Evolutionary conservation across 2,888 invertebrate genomes (phyloP), one percentile per base, ranked within the genome.

Genomic region (Acrobasis repandana): DNA sequence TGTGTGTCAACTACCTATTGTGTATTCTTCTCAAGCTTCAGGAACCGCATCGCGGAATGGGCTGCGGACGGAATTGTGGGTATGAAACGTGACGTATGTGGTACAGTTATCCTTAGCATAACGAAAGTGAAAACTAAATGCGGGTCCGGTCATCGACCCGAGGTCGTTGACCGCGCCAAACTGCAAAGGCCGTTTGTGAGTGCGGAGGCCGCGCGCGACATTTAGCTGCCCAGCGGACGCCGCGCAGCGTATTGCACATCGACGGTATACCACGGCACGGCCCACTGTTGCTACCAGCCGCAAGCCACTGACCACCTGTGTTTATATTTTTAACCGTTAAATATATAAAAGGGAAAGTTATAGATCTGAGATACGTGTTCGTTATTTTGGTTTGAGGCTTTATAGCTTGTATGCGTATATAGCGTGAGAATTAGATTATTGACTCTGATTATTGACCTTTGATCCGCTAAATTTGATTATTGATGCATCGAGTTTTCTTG

Each of bases 101-200:
- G 85, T 89, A 91, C 91, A 88, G 91, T 91, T 92, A 92, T 92
- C 91, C 92, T 92, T 91, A 88, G 87, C 85, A 80, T 28, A 90
- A 90, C 85, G 92, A 92, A 92, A 92, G 92, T 92, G 92, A 92
- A 92, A 92, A 90, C 88, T 89, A 88, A 87, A 89, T 86, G 87
- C 85, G 85, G 86, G 86, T 74, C 75, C 84, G 90, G 90, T 87
- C 90, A 85, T 77, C 81, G 88, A 90, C 85, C 91, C 78, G 67
- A 68, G 91, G 88, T 91, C 91, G 86, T 83, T 82, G 91, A 90
- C 92, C 91, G 90, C 83, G 74, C 86, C 88, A 83, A 89, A 90
- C 90, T 90, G 90, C 91, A 91, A 92, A 92, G 92, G 92, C 91
- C 92, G 91, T 91, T 90, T 85, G 90, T 85, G 89, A 86, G 85